Percentiles rank a stretch among this genome's conserved stretches.
phyloP scores from a whole-genome alignment of 2,888 invertebrate species.

The Megalurothrips usitatus region DNA sequence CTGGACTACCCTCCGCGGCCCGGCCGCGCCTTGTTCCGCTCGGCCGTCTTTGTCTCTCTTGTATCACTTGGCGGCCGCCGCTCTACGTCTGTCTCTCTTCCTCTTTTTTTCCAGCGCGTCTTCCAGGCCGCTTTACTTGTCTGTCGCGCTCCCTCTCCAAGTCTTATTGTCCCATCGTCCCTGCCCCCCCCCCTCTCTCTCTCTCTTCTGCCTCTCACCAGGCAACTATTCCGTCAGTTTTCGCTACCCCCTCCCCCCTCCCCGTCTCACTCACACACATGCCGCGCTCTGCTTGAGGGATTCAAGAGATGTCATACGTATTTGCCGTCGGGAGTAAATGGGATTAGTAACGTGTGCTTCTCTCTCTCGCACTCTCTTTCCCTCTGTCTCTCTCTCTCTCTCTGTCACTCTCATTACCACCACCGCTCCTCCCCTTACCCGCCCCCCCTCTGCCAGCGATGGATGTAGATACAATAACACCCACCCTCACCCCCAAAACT shows the following conservation, averaged over 20 bases:
- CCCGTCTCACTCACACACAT: not conserved
- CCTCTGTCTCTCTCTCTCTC: not conserved
- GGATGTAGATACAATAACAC: no score
- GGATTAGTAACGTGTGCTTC: not conserved
- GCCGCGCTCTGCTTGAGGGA: constrained; percentile 5
- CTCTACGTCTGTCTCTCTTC: not conserved
- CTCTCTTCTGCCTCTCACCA: not conserved
- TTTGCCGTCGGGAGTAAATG: constrained; percentile 11
- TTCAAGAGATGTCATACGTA: constrained; percentile 20
- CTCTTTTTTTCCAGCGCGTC: not conserved
- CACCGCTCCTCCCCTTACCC: not conserved
- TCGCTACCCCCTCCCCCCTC: not conserved
- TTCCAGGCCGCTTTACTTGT: not conserved
- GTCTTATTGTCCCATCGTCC: not conserved
- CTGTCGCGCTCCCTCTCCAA: not conserved
- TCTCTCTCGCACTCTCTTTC: not conserved
- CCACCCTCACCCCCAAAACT: no score
- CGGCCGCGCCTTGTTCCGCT: not conserved
- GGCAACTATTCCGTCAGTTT: constrained; percentile 2
- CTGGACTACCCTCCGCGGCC: no score
- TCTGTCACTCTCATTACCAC: not conserved
- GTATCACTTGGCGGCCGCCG: not conserved
- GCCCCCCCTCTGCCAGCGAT: not conserved
- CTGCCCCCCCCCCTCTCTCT: not conserved
- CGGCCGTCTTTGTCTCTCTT: not conserved